Evolutionary conservation across 2,797 vertebrate species (phyloP), one percentile per base, ranked within the genome.

Genomic region (Acanthiza pusilla): DNA sequence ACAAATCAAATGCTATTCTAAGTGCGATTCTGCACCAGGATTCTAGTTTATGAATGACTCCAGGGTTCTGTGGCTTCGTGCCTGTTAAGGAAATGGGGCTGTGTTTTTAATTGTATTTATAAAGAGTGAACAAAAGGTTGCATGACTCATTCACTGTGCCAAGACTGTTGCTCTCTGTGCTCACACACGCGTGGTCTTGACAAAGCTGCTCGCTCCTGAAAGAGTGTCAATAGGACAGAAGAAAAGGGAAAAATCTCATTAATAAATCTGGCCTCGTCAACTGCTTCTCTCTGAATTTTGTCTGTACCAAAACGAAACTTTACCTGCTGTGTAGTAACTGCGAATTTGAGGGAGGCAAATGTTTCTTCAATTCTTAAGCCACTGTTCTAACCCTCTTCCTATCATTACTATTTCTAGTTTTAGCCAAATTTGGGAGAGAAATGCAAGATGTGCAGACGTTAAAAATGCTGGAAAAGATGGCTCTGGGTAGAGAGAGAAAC

Each of bases 1-100:
- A 88, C 61, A 91, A 96, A 95, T 96, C 94, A 91, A 86, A 93
- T 40, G 67, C 91, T 93, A 58, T 91, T 95, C 84, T n/a, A 62
- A 92, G 77, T 0, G 1, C 6, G 3, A 13, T 92, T 96, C 82
- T 84, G 82, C 75, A 50, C 9, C 10, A 12, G 48, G 58, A 68
- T 83, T 93, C 70, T 72, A 7, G 43, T 91, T 95, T 92, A 77
- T 96, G 94, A 95, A 95, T 93, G 89, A 78, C 89, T 93, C 70
- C 73, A 88, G 85, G 91, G 88, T 86, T 85, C 79, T 85, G 54
- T 88, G 89, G 88, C 85, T 94, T 91, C 6, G 19, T 54, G 88
- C 74, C 79, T 67, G 50, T 73, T 86, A 61, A 74, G 76, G 94
- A 73, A 89, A 76, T n/a, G 74, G 79, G 88, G 51, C 70, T 88